These are phyloP conservation scores for Ormyrus pomaceus DNA, from an alignment of 2,888 invertebrate genomes.

Conservation along the genomic window DNA sequence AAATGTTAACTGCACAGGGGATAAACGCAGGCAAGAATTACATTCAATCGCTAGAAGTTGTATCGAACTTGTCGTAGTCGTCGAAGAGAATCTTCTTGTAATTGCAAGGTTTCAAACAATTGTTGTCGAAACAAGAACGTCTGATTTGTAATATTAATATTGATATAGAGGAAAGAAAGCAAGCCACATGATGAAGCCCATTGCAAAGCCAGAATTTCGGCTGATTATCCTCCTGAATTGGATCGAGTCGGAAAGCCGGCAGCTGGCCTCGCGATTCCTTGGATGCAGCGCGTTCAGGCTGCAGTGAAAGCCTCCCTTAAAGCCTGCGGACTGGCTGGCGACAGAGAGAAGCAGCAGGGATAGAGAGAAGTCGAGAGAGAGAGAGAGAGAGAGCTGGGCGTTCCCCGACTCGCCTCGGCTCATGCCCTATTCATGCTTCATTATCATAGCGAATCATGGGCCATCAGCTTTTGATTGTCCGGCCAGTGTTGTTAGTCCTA, in stretches of 20 bases:
- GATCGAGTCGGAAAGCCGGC: too few relatives aligned
- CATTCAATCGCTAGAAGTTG: too few relatives aligned
- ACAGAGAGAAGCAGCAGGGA: conserved; percentile 45
- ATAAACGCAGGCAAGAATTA: too few relatives aligned
- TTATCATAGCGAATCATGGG: conserved; percentile 76
- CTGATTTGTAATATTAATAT: too few relatives aligned
- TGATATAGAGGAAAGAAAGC: too few relatives aligned
- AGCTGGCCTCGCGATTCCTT: too few relatives aligned
- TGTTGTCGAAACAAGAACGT: neutral
- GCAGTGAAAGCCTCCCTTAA: conserved; percentile 13
- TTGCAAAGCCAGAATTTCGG: too few relatives aligned
- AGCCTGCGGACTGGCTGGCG: conserved; percentile 21
- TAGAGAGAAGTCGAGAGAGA: conserved; percentile 34
- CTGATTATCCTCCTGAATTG: too few relatives aligned
- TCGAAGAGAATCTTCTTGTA: neutral
- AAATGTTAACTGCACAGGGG: too few relatives aligned
- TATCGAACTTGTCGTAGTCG: too few relatives aligned
- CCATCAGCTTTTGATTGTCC: conserved; percentile 76
- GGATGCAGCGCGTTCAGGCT: too few relatives aligned
- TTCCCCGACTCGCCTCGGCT: conserved; percentile 73
- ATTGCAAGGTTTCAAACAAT: neutral
- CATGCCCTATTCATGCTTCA: conserved; percentile 75
- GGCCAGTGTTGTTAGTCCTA: conserved; percentile 74
- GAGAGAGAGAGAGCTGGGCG: conserved; percentile 44
- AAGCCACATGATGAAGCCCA: too few relatives aligned